Conservation (phyloP, 2,797 vertebrate genomes). For the Coregonus ussuriensis region DNA sequence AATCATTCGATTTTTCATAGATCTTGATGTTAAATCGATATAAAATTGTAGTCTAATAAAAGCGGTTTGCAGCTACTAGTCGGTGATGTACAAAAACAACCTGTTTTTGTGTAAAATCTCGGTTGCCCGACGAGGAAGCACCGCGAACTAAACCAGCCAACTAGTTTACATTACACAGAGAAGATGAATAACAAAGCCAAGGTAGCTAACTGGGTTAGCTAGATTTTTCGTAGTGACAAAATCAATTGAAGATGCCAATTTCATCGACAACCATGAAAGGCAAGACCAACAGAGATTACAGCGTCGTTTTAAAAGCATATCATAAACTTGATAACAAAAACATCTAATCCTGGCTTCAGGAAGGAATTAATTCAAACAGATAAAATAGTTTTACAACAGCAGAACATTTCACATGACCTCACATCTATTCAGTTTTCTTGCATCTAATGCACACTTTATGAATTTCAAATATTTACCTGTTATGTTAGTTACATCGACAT, state of each 20-base stretch:
- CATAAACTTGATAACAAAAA: no score
- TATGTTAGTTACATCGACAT: slow-evolving; percentile 45
- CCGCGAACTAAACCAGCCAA: neutral
- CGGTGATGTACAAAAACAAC: neutral
- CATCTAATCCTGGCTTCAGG: no score
- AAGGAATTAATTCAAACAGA: no score
- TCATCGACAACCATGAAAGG: no score
- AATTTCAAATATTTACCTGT: slow-evolving; percentile 32
- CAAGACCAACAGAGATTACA: no score
- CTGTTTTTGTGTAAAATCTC: neutral
- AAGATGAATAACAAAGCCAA: neutral
- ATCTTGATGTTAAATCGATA: neutral
- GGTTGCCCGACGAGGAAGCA: neutral
- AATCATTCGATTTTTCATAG: neutral
- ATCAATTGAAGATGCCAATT: no score
- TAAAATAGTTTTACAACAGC: no score
- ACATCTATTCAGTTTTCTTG: no score
- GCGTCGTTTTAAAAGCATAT: no score
- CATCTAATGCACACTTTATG: no score
- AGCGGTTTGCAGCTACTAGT: neutral
- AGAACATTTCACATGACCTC: no score
- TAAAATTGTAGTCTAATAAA: neutral
- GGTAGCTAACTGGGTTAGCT: neutral
- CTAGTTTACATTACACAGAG: neutral
- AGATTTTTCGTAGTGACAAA: no score